Base-by-base conservation (phyloP, 2,797 vertebrate genomes). In the Spatula clypeata region DNA sequence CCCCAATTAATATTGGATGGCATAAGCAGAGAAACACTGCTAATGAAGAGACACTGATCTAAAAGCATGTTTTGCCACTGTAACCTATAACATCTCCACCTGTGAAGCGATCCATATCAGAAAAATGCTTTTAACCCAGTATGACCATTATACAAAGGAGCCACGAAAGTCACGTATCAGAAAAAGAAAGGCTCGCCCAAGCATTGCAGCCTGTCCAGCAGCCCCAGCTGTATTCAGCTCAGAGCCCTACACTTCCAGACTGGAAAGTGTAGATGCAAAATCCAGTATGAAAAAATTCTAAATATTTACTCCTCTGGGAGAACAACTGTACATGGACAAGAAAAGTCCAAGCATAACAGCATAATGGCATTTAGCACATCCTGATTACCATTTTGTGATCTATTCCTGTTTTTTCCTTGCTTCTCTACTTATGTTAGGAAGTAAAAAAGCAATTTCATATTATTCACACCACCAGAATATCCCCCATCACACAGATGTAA, bases 31-130 rank as follows among this genome's bases (percentile, higher is more conserved):
- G 19, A 5, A 55, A 27, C 13, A 14, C 34, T 38, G 3, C 13
- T 31, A 4, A 3, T 3, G 13, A 21, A 36, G n/a, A 60, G 20
- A 36, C 9, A 6, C 0, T 0, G 36, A 62, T 20, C 54, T 13
- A 9, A n/a, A 45, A 26, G 15, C 14, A 55, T 1, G 0, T 36
- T 73, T 53, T 44, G 17, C 14, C 45, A 42, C 1, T 0, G 17
- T 27, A 49, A 27, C 9, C 13, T 54, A 3, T 14, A 9, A 19
- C 3, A 34, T 23, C 55, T 36, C 21, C 20, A 32, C 0, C 1
- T 1, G 1, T 29, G 3, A 71, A 79, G n/a, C 0, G 0, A 11
- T 16, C 9, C 11, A 8, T 1, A 24, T 10, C 20, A 49, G 6
- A 16, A 60, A 57, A n/a, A 5, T 1, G 2, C 6, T n/a, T 38